Conservation (phyloP, 1,140 invertebrate species). For the Laupala kohalensis region DNA sequence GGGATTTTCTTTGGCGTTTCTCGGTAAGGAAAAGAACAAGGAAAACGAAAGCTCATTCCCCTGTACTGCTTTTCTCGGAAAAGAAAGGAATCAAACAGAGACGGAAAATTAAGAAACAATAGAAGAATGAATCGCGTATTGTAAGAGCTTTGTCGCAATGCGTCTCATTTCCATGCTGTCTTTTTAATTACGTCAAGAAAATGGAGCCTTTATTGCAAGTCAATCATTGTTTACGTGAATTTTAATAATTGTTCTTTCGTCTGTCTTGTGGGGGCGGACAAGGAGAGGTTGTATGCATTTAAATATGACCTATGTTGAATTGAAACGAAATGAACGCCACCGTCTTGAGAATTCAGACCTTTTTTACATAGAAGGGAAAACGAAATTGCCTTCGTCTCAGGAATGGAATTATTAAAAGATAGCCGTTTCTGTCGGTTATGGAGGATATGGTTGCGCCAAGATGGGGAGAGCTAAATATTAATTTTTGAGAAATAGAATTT, state of each 20-base stretch:
- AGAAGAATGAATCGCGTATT: background rate
- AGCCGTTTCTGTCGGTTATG: background rate
- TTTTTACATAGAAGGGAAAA: background rate
- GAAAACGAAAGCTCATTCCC: background rate
- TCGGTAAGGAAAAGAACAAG: background rate
- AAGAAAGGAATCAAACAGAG: background rate
- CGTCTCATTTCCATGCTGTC: background rate
- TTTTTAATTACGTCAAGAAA: background rate
- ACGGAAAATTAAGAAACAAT: background rate
- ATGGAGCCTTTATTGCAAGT: background rate
- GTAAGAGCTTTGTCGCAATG: background rate
- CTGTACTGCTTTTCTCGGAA: background rate
- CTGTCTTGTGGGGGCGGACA: background rate
- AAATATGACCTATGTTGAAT: background rate
- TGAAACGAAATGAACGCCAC: background rate
- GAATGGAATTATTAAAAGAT: background rate
- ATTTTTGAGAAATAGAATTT: too few relatives aligned
- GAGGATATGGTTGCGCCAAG: too few relatives aligned
- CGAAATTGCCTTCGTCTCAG: background rate
- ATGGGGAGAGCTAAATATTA: too few relatives aligned
- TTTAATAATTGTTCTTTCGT: background rate
- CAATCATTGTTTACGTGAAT: background rate
- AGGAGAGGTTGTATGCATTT: background rate
- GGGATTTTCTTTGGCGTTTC: background rate
- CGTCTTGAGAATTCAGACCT: background rate